These are phyloP conservation scores for Heterodera schachtii DNA, from an alignment of 1,140 invertebrate genomes.

Conservation along the genomic window DNA sequence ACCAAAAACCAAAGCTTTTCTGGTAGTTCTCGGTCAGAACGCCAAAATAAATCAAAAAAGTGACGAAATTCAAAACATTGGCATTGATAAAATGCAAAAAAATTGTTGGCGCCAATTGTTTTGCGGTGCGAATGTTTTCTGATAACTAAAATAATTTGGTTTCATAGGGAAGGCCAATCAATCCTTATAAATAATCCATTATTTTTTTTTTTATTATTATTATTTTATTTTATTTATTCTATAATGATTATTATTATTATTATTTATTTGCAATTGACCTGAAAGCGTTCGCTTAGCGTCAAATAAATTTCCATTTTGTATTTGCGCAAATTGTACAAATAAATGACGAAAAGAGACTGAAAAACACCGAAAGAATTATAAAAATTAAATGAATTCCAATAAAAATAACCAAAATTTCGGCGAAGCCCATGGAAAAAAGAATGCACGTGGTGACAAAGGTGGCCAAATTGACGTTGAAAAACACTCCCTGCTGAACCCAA, in stretches of 20 bases:
- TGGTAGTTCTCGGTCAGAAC: neutral
- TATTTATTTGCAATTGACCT: neutral
- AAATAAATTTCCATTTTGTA: neutral
- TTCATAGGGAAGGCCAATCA: too few species aligned
- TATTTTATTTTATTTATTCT: too few species aligned
- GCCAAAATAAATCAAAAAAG: neutral
- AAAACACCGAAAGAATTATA: neutral
- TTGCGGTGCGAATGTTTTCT: constrained; percentile 15
- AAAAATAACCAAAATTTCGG: neutral
- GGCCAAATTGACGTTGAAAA: neutral
- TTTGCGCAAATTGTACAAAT: neutral
- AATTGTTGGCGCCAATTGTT: constrained; percentile 10
- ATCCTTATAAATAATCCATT: neutral
- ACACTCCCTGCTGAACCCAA: neutral
- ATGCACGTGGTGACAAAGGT: neutral
- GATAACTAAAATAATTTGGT: neutral
- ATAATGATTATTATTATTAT: neutral
- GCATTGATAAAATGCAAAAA: neutral
- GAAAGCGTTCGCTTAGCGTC: neutral
- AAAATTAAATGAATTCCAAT: neutral
- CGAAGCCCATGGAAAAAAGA: neutral
- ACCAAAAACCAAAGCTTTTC: neutral
- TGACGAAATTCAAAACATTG: neutral
- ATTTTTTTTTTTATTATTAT: too few species aligned
- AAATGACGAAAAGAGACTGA: neutral